Base-by-base conservation (phyloP, 2,113 vertebrate genomes). In the Phycodurus eques region DNA sequence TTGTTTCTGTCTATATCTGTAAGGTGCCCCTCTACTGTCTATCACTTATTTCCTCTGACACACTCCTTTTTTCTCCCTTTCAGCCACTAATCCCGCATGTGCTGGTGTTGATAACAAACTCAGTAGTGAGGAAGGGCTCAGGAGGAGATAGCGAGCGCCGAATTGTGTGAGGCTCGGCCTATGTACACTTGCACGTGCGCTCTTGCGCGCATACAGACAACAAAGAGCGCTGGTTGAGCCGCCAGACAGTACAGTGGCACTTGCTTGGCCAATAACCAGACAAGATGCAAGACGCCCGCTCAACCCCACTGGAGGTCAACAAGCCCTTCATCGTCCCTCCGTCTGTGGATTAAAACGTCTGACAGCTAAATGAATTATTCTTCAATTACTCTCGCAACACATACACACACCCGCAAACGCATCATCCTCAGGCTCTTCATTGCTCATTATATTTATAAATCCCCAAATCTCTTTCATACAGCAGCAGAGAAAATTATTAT, bases 91-190 rank as follows among this genome's bases (percentile, higher is more conserved):
- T 91, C 89, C 88, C 78, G 83, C 78, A 79, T 86, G 83, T 89
- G 88, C 76, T 81, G 81, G 81, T 86, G 88, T 88, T 88, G 88
- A 91, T 90, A 90, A 90, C 90, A 88, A 90, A 88, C 83, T 84
- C 85, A 70, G 83, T 73, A 74, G 82, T 15, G 78, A 81, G 81
- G 81, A 86, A 84, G 81, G 77, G 85, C 87, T 89, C 54, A 59
- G 75, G 64, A 82, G 74, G 76, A 85, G 84, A 89, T 76, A 78
- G 72, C 86, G 70, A 83, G 73, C 43, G 60, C 19, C 20, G 76
- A 73, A 70, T 88, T 82, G 77, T 85, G 81, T 74, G 72, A 20
- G 57, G 12, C 35, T 77, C 81, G 3, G 85, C 72, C 84, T 85
- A 39, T 6, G 27, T 27, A 74, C 65, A 79, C n/a, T 79, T 74